A percentile compares a stretch with the other conserved stretches of the same genome.
These are phyloP conservation scores for Meiosimyza platycephala DNA, from an alignment of 2,888 invertebrate species.

Conservation along the genomic window DNA sequence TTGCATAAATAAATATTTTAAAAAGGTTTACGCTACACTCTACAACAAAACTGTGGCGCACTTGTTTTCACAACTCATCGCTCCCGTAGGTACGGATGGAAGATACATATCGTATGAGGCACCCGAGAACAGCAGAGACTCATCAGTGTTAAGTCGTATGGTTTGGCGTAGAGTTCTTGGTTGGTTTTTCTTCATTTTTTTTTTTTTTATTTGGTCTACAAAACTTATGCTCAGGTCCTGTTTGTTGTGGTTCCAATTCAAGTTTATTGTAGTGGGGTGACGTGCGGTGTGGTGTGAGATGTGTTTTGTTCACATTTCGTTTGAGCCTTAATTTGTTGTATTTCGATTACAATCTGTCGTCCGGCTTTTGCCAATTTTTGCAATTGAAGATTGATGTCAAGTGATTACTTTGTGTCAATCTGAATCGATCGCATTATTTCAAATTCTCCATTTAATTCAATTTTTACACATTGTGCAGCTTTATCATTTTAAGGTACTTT, in stretches of 20 bases:
- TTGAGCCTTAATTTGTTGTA: slow-evolving; percentile 37
- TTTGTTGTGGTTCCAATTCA: slow-evolving; percentile 3
- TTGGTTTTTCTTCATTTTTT: neutral
- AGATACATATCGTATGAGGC: slow-evolving; percentile 11
- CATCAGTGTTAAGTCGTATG: slow-evolving; percentile 6
- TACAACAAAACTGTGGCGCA: neutral
- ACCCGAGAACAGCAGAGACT: neutral
- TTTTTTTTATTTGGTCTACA: too few relatives aligned
- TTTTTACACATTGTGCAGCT: too few relatives aligned
- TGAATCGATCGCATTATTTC: too few relatives aligned
- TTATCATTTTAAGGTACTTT: too few relatives aligned
- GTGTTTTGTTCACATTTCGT: too few relatives aligned
- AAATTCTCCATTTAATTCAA: too few relatives aligned
- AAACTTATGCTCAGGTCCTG: neutral
- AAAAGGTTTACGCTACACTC: slow-evolving; percentile 38
- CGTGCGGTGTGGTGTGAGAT: neutral
- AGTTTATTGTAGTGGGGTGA: neutral
- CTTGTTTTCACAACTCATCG: slow-evolving; percentile 19
- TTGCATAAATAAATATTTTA: slow-evolving; percentile 64
- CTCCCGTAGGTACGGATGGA: neutral
- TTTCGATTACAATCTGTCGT: slow-evolving; percentile 36
- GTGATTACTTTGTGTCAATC: slow-evolving; percentile 3
- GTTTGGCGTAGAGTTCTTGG: neutral
- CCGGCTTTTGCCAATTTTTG: slow-evolving; percentile 27
- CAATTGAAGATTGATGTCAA: slow-evolving; percentile 14